Conservation (phyloP, 2,888 invertebrate genomes). For the Hypomecis atomaria region DNA sequence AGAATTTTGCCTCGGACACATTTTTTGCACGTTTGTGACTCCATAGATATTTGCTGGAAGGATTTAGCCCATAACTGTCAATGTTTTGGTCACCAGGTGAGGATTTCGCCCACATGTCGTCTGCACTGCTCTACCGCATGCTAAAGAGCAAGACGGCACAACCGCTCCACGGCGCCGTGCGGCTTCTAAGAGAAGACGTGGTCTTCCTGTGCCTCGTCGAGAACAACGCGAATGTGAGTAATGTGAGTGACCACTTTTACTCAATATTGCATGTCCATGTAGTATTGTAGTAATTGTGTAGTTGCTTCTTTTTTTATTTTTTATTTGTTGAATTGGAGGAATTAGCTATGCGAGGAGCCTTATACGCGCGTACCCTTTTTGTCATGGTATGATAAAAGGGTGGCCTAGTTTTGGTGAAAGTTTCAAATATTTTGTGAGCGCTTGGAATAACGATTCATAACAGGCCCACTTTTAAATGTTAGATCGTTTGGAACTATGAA, state of each 20-base stretch:
- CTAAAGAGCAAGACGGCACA: conserved; percentile 94
- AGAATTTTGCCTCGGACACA: no score
- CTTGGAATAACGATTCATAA: no score
- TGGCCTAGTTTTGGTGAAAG: no score
- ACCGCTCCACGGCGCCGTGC: conserved; percentile 95
- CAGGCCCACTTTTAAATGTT: no score
- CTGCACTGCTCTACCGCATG: conserved; percentile 95
- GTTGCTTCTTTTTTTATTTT: conserved; percentile 14
- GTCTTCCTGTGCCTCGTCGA: conserved; percentile 97
- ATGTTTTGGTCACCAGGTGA: conserved; percentile 83
- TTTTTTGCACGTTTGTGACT: no score
- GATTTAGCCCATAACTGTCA: no score
- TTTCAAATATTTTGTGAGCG: no score
- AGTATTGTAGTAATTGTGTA: conserved; percentile 14
- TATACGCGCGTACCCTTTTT: no score
- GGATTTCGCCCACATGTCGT: conserved; percentile 97
- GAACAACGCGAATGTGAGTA: conserved; percentile 93
- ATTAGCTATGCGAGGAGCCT: no score
- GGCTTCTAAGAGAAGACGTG: conserved; percentile 95
- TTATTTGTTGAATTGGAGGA: neutral
- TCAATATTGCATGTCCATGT: conserved; percentile 11
- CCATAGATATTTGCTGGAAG: no score
- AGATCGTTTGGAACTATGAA: no score
- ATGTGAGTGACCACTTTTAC: conserved; percentile 17
- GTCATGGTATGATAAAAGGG: no score